Evolutionary conservation across 2,797 vertebrate genomes (phyloP).

Genomic region (Microchirus variegatus): DNA sequence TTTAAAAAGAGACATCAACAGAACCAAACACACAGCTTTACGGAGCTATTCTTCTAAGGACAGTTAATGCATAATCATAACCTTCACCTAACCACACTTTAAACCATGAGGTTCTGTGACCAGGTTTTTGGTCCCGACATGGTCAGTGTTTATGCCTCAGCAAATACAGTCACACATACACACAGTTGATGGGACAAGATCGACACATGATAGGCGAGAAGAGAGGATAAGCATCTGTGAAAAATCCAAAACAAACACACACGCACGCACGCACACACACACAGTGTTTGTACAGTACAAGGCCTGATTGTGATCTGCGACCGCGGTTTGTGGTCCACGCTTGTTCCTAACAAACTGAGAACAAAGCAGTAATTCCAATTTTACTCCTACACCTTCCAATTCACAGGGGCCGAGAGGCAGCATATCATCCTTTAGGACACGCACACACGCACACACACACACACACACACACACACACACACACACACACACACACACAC

Average conservation of each 20-base stretch:
- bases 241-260: slow-evolving; percentile 29
- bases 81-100: too few species aligned
- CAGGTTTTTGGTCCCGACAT: too few species aligned
- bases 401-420: slow-evolving; percentile 43
- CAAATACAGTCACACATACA: slow-evolving; percentile 6
- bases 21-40: slow-evolving; percentile 27
- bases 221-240: slow-evolving; percentile 43
- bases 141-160: too few species aligned
- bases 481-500: slow-evolving; percentile 16
- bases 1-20: slow-evolving; percentile 47
- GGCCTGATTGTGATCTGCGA: slow-evolving; percentile 45
- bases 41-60: too few species aligned
- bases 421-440: slow-evolving; percentile 55
- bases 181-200: slow-evolving; percentile 30
- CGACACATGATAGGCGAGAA: slow-evolving; percentile 32
- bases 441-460: slow-evolving; percentile 16
- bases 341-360: slow-evolving; percentile 35
- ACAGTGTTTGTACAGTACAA: slow-evolving; percentile 5
- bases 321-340: slow-evolving; percentile 15
- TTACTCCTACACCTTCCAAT: slow-evolving; percentile 53
- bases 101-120: too few species aligned
- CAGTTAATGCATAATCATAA: too few species aligned
- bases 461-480: slow-evolving; percentile 9
- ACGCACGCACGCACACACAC: neutral
- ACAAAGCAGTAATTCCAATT: slow-evolving; percentile 56